A percentile compares a stretch with the other conserved stretches of the same genome.
These are phyloP conservation scores for Anser cygnoides DNA, from an alignment of 2,113 vertebrate genomes.

Conservation along the genomic window DNA sequence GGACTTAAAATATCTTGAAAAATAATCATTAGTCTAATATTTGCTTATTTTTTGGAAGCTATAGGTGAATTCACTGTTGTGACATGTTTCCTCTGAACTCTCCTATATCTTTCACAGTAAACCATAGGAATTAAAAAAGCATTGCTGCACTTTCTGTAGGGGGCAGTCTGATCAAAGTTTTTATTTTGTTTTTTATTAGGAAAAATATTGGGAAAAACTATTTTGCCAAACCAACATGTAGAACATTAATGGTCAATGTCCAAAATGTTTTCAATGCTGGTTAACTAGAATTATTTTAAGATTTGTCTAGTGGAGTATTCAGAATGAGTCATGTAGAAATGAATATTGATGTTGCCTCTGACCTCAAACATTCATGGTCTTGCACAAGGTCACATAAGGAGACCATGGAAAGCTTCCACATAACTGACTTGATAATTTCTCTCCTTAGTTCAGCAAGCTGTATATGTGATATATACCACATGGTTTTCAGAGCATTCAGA, in stretches of 20 bases:
- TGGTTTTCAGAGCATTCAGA: conserved; percentile 52
- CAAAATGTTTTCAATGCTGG: conserved; percentile 68
- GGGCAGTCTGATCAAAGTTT: conserved; percentile 65
- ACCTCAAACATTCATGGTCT: conserved; percentile 80
- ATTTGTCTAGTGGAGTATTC: conserved; percentile 66
- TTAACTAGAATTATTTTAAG: conserved; percentile 72
- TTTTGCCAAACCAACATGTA: conserved; percentile 39
- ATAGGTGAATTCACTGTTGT: not conserved
- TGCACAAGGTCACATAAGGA: conserved; percentile 82
- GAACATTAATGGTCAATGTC: conserved; percentile 15
- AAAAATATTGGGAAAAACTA: not conserved
- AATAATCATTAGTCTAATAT: not conserved
- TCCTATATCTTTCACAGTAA: not conserved
- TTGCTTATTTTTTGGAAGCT: not conserved
- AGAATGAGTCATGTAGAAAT: conserved; percentile 74
- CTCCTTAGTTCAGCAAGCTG: conserved; percentile 52
- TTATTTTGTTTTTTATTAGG: conserved; percentile 19
- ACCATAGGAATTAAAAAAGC: not conserved
- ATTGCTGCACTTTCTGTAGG: conserved; percentile 44
- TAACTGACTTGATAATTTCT: conserved; percentile 74
- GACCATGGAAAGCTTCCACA: conserved; percentile 81
- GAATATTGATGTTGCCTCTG: conserved; percentile 76
- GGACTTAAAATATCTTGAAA: not conserved
- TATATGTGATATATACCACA: conserved; percentile 61
- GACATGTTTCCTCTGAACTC: not conserved